Percentiles rank a stretch among this genome's conserved stretches.
These are phyloP conservation scores for Carcina quercana DNA, from an alignment of 2,888 invertebrate genomes.

Conservation along the genomic window DNA sequence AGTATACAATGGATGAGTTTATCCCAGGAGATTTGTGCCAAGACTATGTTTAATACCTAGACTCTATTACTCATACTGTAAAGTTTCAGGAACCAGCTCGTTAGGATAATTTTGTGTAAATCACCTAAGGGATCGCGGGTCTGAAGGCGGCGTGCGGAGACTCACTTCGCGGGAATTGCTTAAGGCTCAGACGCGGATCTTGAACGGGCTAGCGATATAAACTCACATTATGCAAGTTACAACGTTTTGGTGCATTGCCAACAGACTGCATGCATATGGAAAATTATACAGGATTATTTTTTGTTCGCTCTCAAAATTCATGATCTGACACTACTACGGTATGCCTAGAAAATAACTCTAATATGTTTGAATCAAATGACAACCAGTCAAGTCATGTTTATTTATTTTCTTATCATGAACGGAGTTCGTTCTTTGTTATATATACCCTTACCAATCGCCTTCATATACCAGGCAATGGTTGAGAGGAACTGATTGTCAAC, in stretches of 20 bases:
- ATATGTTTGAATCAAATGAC: neutral
- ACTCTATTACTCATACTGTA: neutral
- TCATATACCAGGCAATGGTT: too few species aligned
- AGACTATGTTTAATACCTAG: neutral
- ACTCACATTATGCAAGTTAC: conserved; percentile 63
- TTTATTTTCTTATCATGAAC: neutral
- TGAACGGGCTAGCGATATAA: conserved; percentile 44
- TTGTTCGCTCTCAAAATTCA: too few species aligned
- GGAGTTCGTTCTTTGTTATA: neutral
- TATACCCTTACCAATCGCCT: neutral
- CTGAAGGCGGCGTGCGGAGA: neutral
- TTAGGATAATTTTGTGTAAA: conserved; percentile 25
- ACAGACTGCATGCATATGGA: conserved; percentile 35
- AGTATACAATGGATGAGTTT: too few species aligned
- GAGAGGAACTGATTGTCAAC: too few species aligned
- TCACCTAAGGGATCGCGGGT: conserved; percentile 4
- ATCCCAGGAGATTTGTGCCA: neutral
- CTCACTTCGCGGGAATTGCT: conserved; percentile 47
- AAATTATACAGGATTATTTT: conserved; percentile 22
- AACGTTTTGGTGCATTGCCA: conserved; percentile 68
- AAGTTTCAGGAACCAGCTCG: conserved; percentile 4
- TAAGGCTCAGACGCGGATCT: conserved; percentile 42
- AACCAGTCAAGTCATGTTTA: neutral
- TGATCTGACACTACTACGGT: too few species aligned
- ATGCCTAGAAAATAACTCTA: conserved; percentile 2